A percentile compares a stretch with the other conserved stretches of the same genome.
These are phyloP conservation scores for Drosophila bocqueti DNA, from an alignment of 1,140 invertebrate genomes.

Conservation along the genomic window DNA sequence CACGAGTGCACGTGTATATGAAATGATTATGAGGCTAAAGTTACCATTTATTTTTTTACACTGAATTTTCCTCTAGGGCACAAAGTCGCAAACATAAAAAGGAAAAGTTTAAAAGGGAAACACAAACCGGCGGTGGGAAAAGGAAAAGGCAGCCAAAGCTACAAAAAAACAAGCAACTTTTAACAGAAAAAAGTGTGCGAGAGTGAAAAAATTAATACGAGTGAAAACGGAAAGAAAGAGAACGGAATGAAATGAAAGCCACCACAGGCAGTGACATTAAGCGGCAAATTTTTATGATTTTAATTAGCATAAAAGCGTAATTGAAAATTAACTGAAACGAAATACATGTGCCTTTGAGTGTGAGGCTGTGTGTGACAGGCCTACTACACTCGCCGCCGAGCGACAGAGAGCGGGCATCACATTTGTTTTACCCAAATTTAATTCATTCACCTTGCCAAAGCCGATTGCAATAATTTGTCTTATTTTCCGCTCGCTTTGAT, in stretches of 20 bases:
- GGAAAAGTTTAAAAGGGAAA: constrained; percentile 59
- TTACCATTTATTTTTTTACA: constrained; percentile 42
- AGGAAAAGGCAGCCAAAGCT: constrained; percentile 41
- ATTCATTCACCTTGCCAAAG: constrained; percentile 41
- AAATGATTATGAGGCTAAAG: constrained; percentile 50
- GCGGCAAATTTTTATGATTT: constrained; percentile 67
- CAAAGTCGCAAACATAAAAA: constrained; percentile 47
- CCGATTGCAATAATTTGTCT: constrained; percentile 39
- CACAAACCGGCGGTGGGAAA: constrained; percentile 36
- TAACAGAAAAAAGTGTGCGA: constrained; percentile 22
- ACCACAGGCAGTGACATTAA: constrained; percentile 59
- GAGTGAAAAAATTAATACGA: constrained; percentile 27
- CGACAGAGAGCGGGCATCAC: neutral
- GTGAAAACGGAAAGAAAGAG: constrained; percentile 19
- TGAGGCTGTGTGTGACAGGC: constrained; percentile 3
- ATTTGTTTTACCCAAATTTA: constrained; percentile 36
- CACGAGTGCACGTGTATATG: constrained; percentile 38
- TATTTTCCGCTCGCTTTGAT: constrained; percentile 28
- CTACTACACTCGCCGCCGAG: constrained; percentile 4
- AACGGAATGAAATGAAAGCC: constrained; percentile 44
- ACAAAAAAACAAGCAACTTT: constrained; percentile 54
- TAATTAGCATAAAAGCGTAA: constrained; percentile 82
- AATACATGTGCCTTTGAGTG: constrained; percentile 54
- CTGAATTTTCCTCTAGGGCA: constrained; percentile 42
- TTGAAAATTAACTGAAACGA: constrained; percentile 80